Evolutionary conservation across 2,888 invertebrate genomes (phyloP), one percentile per base, ranked within the genome.

Genomic region (Eupithecia subumbrata): DNA sequence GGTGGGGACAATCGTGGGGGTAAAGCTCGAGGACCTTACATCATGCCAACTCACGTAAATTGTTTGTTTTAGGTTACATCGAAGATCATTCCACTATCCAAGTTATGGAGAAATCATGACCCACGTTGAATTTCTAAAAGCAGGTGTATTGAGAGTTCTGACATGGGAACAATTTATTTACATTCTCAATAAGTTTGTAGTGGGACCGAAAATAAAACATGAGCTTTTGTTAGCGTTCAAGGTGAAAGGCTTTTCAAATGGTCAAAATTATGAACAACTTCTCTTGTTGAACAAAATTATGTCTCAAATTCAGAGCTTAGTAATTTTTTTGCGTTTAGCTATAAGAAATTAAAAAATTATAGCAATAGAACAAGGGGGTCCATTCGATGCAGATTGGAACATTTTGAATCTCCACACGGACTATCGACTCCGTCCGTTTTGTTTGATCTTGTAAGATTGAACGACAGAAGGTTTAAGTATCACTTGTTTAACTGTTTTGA

Each of bases 131-230:
- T 81, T 84, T 56, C 83, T 94, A 68, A 87, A 90, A 82, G 90
- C 90, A 56, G 89, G 85, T 63, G 70, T 80, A 9, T 82, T 84
- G 52, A 88, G 90, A 85, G 79, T 91, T 80, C 75, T 94, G 56
- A 92, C 90, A 18, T 87, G 87, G 81, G 90, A 92, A 56, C 93
- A 94, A 84, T 82, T 92, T 77, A 85, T 94, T 79, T 92, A 90
- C 76, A 85, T 93, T 37, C 82, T 94, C 76, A 84, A 92, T 79
- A 84, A 86, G 82, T 92, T 88, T 86, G 81, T 90, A 25, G 11
- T 87, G 48, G 86, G 88, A 80, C 86, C 92, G 60, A 84, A 89
- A 72, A 80, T 94, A 71, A 92, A 88, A 84, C 92, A 94, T 80
- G 93, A 94, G 84, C 80, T 94, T 76, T 76, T 82, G 71, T 82